Conservation (phyloP, 1,140 invertebrate species). For the Aphis craccivora region DNA sequence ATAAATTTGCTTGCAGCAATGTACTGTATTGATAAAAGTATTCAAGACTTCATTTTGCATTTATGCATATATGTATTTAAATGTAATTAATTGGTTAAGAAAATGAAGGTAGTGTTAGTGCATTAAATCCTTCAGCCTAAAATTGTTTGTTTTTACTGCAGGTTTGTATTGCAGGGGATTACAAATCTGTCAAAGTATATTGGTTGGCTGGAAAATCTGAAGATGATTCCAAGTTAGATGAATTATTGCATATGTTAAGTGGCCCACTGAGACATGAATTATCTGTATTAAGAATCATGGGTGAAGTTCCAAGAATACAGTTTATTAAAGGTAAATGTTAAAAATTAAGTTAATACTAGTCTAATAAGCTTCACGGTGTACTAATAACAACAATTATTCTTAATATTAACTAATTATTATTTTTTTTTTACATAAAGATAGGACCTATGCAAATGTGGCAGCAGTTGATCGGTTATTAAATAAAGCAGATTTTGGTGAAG, state of each 20-base stretch:
- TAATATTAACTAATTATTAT: slow-evolving; percentile 26
- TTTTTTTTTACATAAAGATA: slow-evolving; percentile 66
- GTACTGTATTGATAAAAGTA: background rate
- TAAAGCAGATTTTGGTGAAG: slow-evolving; percentile 71
- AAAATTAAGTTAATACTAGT: background rate
- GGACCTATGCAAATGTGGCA: slow-evolving; percentile 64
- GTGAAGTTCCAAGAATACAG: slow-evolving; percentile 73
- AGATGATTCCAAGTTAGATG: slow-evolving; percentile 66
- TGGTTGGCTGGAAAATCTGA: slow-evolving; percentile 70
- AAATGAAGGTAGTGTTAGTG: background rate
- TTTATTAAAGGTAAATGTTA: slow-evolving; percentile 72
- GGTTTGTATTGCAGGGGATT: slow-evolving; percentile 73
- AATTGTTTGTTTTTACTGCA: slow-evolving; percentile 61
- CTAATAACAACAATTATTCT: slow-evolving; percentile 18
- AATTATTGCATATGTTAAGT: slow-evolving; percentile 67
- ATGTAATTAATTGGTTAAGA: background rate
- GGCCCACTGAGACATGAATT: slow-evolving; percentile 73
- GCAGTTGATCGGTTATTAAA: slow-evolving; percentile 70
- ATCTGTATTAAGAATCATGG: slow-evolving; percentile 73
- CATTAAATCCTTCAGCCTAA: background rate
- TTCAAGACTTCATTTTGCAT: background rate
- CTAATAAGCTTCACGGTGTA: background rate
- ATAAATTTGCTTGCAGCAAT: background rate
- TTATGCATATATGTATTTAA: background rate
- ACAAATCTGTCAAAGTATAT: slow-evolving; percentile 72